Evolutionary conservation across 2,888 invertebrate genomes (phyloP), one percentile per base, ranked within the genome.

Genomic region (Torymus aiolomorphi): DNA sequence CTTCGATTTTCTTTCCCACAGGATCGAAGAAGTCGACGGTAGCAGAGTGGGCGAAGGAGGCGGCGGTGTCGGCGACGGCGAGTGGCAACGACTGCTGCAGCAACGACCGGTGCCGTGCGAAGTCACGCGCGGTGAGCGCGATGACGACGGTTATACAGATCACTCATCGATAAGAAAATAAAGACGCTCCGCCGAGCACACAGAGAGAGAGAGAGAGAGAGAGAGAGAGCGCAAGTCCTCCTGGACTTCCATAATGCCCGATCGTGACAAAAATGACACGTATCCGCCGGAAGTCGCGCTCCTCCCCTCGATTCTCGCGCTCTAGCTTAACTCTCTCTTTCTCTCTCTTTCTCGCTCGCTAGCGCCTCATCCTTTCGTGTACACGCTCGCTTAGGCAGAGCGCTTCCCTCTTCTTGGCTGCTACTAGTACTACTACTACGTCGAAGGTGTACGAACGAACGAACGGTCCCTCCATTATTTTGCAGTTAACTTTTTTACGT

Each of bases 211-310:
- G 31, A 52, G n/a, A n/a, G n/a, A n/a, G n/a, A 18, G 20, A 20
- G 54, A 20, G 80, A 78, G 63, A 70, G 61, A 31, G 76, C 80
- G 65, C 77, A 67, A 52, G 74, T 80, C 31, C 80, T 83, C 83
- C 82, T 83, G 80, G 80, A 82, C 83, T 86, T 85, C 85, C 87
- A 73, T 76, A 82, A 82, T 78, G 72, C 82, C 86, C 87, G 88
- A 90, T 89, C 89, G 89, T 88, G 89, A 90, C 90, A 89, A 90
- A 90, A 90, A 90, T 90, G 87, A 90, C 86, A 87, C 85, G 88
- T 88, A 90, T 90, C 90, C 90, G 90, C 86, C 90, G 90, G 90
- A 90, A 88, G 87, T 85, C 54, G 20, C 5, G 54, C 72, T 71
- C 69, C 65, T 59, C 66, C 72, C 67, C 76, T 74, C 73, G 52